Percentiles rank a stretch among this genome's conserved stretches.
Evolutionary conservation across 2,888 invertebrate species (phyloP).

Genomic region (Hirtodrosophila histrioides): DNA sequence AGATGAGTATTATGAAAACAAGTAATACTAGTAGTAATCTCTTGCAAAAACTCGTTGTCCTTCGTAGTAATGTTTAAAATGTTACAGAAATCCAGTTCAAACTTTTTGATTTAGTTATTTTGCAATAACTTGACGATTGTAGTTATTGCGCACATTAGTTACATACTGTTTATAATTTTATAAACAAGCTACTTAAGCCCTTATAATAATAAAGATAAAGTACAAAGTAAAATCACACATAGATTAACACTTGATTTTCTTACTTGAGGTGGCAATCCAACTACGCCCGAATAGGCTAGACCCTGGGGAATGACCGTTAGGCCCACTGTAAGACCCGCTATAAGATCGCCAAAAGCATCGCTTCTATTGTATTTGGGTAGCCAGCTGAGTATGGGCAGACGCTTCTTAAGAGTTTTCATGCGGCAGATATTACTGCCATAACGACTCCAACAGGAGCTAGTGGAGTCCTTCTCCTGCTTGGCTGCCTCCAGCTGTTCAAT

Average conservation of each 20-base stretch:
- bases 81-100: no score
- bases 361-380: slow-evolving; percentile 89
- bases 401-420: slow-evolving; percentile 89
- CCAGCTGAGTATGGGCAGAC: slow-evolving; percentile 91
- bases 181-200: neutral
- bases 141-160: no score
- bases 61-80: no score
- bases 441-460: slow-evolving; percentile 41
- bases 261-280: slow-evolving; percentile 90
- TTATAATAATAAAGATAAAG: slow-evolving; percentile 7
- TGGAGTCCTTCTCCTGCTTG: slow-evolving; percentile 27
- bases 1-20: no score
- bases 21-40: no score
- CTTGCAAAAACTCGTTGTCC: no score
- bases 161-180: no score
- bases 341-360: slow-evolving; percentile 92
- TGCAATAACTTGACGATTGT: no score
- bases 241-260: slow-evolving; percentile 27
- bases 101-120: no score
- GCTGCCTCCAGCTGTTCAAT: slow-evolving; percentile 65
- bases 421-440: slow-evolving; percentile 85
- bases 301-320: slow-evolving; percentile 90
- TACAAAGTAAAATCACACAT: neutral
- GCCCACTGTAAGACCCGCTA: slow-evolving; percentile 97
- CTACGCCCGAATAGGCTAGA: slow-evolving; percentile 92